These are phyloP conservation scores for Yoshiicerus persimilis DNA, from an alignment of 1,140 invertebrate species.

Conservation along the genomic window DNA sequence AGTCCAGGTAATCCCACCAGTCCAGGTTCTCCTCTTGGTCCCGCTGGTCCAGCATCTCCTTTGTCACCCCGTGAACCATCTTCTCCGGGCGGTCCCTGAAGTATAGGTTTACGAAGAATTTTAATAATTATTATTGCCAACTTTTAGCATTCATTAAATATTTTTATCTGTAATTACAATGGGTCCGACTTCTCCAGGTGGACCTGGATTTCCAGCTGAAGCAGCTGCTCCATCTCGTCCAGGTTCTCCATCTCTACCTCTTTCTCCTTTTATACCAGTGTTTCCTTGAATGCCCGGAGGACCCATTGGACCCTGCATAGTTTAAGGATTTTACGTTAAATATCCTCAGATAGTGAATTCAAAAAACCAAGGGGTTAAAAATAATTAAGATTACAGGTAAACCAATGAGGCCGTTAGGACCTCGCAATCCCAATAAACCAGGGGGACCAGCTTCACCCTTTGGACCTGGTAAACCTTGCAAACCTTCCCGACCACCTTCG, in stretches of 20 bases:
- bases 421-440: constrained; percentile 52
- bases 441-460: constrained; percentile 52
- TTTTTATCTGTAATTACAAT: background rate
- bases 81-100: constrained; percentile 50
- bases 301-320: constrained; percentile 48
- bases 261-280: constrained; percentile 54
- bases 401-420: constrained; percentile 52
- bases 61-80: constrained; percentile 46
- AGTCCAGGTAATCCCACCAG: constrained; percentile 51
- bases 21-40: constrained; percentile 50
- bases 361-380: background rate
- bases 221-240: constrained; percentile 41
- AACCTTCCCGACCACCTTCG: constrained; percentile 51
- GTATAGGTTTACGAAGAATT: background rate
- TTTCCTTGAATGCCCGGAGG: constrained; percentile 51
- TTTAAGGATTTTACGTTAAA: background rate
- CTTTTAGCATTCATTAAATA: background rate
- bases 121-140: background rate
- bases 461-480: constrained; percentile 52
- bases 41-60: constrained; percentile 47
- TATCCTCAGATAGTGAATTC: background rate
- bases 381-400: constrained; percentile 38
- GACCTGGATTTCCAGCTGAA: constrained; percentile 52
- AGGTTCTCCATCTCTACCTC: constrained; percentile 54
- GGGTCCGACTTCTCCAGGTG: constrained; percentile 44